Conservation (phyloP, 1,140 invertebrate genomes). For the Asobara japonica region DNA sequence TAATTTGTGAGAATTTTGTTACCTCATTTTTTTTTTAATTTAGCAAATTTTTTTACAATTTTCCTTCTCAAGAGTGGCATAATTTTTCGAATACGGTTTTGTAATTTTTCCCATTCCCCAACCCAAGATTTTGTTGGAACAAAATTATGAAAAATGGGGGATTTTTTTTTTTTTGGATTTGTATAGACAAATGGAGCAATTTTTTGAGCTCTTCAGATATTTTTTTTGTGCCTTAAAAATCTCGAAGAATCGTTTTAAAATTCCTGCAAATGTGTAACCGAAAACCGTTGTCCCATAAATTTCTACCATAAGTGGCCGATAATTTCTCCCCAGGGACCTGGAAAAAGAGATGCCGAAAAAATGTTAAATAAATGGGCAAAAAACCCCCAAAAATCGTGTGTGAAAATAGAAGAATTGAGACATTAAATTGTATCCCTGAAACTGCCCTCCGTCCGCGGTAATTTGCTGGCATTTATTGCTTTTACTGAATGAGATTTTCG, state of each 20-base stretch:
- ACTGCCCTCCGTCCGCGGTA: background rate
- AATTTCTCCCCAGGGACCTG: background rate
- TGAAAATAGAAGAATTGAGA: background rate
- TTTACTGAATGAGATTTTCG: background rate
- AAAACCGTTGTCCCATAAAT: background rate
- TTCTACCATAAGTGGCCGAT: background rate
- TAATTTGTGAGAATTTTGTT: no score
- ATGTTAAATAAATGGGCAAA: background rate
- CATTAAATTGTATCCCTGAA: background rate
- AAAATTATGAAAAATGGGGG: no score
- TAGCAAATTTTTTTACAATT: no score
- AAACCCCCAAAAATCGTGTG: background rate
- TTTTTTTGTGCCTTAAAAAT: background rate
- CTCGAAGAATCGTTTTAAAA: background rate
- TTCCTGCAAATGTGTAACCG: background rate
- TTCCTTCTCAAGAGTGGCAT: no score
- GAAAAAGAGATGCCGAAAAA: background rate
- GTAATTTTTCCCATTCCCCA: no score
- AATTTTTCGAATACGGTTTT: no score
- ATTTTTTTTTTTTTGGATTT: no score
- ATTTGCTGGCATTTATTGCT: background rate
- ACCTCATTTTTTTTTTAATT: no score
- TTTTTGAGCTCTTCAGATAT: background rate
- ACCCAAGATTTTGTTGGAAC: no score
- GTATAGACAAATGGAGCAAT: background rate